These are phyloP conservation scores for Salvelinus namaycush DNA, from an alignment of 2,113 vertebrate genomes.

Conservation along the genomic window DNA sequence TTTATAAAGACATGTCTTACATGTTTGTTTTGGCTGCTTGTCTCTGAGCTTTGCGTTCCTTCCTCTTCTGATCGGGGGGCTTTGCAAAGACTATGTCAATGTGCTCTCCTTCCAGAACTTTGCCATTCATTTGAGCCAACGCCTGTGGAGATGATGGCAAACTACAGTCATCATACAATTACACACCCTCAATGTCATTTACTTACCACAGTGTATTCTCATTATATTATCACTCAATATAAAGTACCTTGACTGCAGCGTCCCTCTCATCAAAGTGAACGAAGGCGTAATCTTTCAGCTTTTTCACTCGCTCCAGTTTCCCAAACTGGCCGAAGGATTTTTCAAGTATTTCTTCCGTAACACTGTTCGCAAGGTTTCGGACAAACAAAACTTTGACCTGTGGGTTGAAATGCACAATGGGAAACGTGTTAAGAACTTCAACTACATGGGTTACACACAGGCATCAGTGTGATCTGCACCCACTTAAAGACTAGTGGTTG, in stretches of 20 bases:
- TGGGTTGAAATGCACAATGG: not conserved
- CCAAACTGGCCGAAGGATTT: conserved; percentile 92
- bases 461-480: too few relatives aligned
- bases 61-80: conserved; percentile 97
- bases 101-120: conserved; percentile 93
- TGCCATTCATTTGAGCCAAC: conserved; percentile 96
- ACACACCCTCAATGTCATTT: not conserved
- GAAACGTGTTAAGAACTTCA: not conserved
- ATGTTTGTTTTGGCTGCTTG: conserved; percentile 95
- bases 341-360: conserved; percentile 96
- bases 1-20: conserved; percentile 72
- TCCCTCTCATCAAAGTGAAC: conserved; percentile 96
- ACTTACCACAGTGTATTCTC: not conserved
- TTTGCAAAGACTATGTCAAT: conserved; percentile 99
- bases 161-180: not conserved
- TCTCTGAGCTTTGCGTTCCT: conserved; percentile 97
- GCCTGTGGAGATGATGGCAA: conserved; percentile 72
- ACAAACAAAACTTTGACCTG: conserved; percentile 98
- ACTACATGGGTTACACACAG: too few relatives aligned
- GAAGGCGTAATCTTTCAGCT: conserved; percentile 98
- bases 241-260: conserved; percentile 90
- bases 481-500: too few relatives aligned
- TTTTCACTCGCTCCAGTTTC: conserved; percentile 97
- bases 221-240: not conserved
- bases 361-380: conserved; percentile 91